Evolutionary conservation across 1,140 invertebrate genomes (phyloP), one percentile per base, ranked within the genome.

Genomic region (Teleogryllus occipitalis): DNA sequence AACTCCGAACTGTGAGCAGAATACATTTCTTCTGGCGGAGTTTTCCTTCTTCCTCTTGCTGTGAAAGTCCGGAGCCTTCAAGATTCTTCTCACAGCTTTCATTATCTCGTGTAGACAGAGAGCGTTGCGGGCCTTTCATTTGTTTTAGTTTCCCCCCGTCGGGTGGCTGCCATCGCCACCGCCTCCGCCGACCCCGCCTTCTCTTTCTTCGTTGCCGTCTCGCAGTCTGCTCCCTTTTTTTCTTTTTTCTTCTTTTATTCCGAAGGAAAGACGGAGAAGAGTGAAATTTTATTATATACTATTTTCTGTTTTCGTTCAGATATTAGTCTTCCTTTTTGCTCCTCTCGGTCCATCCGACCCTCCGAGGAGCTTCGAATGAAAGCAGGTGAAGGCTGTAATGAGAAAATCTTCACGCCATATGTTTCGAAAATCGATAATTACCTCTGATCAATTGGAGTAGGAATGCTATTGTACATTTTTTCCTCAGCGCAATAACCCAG

Each of bases 1-100:
- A 65, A 65, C 54, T 65, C 54, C 54, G 54, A 65, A 65, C 54
- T 65, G 54, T 65, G 54, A 65, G 54, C 54, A 65, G 54, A 65
- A 65, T 65, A 65, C 54, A 65, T 65, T 65, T 65, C 54, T 65
- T 65, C 18, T 65, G 54, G 54, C 18, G 54, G 54, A 65, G 54
- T 65, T 65, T 65, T 65, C 54, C 54, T 65, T 65, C 54, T 65
- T 65, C 54, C 54, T 65, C 54, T 10, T 65, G 10, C 54, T 18
- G 54, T 65, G 54, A 65, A 65, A 65, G 54, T 65, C 54, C 54
- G 18, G 54, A 65, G 54, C 54, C 54, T 65, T 65, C 54, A 65
- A 65, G 54, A 65, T 65, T 65, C 54, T 65, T 65, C 54, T 65
- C 54, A 65, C 54, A 65, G 54, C 54, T 65, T 65, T 65, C 54